Conservation (phyloP, 1,140 invertebrate genomes). For the Aricia agestis region DNA sequence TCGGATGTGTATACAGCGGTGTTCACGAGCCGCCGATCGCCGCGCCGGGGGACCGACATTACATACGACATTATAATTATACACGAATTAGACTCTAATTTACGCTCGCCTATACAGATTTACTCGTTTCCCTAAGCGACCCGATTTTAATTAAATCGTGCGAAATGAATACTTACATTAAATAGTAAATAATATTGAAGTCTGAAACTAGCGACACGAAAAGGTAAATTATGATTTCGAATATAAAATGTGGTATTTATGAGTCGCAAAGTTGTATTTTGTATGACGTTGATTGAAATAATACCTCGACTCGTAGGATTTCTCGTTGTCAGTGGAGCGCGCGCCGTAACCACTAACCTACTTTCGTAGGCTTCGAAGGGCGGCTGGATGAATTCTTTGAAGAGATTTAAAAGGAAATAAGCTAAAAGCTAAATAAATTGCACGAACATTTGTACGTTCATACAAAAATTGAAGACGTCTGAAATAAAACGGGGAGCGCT, state of each 20-base stretch:
- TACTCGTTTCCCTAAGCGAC: background rate
- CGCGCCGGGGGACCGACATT: background rate
- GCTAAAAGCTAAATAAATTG: slow-evolving; percentile 13
- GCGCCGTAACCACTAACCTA: slow-evolving; percentile 10
- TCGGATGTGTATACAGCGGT: background rate
- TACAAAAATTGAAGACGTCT: slow-evolving; percentile 3
- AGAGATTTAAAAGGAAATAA: slow-evolving; percentile 12
- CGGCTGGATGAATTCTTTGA: slow-evolving; percentile 10
- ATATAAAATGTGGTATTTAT: background rate
- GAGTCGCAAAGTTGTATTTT: background rate
- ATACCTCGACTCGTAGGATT: background rate
- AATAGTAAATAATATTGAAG: too few species aligned
- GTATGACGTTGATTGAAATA: slow-evolving; percentile 6
- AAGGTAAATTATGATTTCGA: background rate
- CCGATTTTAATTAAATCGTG: background rate
- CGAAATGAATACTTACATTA: background rate
- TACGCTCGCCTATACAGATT: background rate
- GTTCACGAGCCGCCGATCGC: background rate
- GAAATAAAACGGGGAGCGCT: background rate
- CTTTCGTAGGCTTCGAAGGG: slow-evolving; percentile 8
- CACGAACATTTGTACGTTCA: slow-evolving; percentile 4
- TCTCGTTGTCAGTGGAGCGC: slow-evolving; percentile 11
- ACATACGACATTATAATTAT: background rate
- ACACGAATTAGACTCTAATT: background rate
- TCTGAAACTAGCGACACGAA: background rate